Conservation (phyloP, 2,113 vertebrate genomes). For the Speoplatyrhinus poulsoni region DNA sequence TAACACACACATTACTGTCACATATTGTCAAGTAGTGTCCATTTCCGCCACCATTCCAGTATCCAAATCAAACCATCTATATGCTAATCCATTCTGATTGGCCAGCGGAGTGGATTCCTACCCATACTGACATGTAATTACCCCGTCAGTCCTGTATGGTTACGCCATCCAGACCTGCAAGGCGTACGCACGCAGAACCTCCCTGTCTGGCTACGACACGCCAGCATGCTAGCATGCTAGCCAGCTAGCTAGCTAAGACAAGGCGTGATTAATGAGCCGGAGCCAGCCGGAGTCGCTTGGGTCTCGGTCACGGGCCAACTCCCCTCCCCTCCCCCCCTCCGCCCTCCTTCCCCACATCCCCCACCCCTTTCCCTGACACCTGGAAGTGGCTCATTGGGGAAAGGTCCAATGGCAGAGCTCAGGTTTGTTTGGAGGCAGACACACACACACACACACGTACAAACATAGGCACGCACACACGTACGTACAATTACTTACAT, state of each 20-base stretch:
- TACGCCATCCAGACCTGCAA: background rate
- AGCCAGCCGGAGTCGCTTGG: conserved; percentile 29
- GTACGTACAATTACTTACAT: too few species aligned
- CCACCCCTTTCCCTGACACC: conserved; percentile 17
- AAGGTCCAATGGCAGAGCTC: conserved; percentile 43
- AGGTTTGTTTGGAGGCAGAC: conserved; percentile 39
- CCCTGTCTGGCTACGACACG: background rate
- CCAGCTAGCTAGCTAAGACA: background rate
- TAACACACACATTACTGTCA: conserved; percentile 24
- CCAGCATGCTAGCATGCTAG: too few species aligned
- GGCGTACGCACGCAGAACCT: background rate
- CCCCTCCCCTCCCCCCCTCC: background rate
- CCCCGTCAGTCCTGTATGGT: conserved; percentile 7
- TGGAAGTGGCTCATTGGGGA: background rate
- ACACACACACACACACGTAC: conserved; percentile 9
- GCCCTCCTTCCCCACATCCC: background rate
- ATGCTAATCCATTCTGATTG: background rate
- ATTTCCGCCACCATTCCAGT: conserved; percentile 4
- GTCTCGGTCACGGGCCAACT: conserved; percentile 23
- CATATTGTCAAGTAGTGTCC: conserved; percentile 22
- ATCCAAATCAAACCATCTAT: background rate
- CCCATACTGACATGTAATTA: conserved; percentile 14
- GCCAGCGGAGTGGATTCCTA: conserved; percentile 7
- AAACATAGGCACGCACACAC: too few species aligned
- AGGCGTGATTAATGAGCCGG: conserved; percentile 48